phyloP scores from a whole-genome alignment of 2,888 invertebrate species.

The Nomada fucata region DNA sequence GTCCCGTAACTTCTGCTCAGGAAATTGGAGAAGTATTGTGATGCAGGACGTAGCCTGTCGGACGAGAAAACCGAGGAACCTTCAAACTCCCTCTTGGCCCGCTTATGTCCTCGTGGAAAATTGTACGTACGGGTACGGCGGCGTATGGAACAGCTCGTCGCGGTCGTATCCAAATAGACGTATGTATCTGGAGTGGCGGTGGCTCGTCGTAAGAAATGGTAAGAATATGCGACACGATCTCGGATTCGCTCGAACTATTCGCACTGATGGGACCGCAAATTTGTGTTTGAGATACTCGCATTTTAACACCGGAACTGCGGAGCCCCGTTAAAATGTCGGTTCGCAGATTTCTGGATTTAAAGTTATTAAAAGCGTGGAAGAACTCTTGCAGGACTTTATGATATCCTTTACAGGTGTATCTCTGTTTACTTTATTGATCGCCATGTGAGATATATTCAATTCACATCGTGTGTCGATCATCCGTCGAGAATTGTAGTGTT shows the following conservation, averaged over 20 bases:
- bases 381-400: too few relatives aligned
- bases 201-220: conserved; percentile 2
- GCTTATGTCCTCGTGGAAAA: conserved; percentile 57
- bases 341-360: too few relatives aligned
- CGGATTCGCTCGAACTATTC: conserved; percentile 9
- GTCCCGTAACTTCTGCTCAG: conserved; percentile 78
- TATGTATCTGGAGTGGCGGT: conserved; percentile 12
- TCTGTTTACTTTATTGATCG: too few relatives aligned
- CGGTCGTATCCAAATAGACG: conserved; percentile 30
- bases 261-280: neutral
- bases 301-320: too few relatives aligned
- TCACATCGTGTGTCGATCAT: too few relatives aligned
- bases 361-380: too few relatives aligned
- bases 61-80: conserved; percentile 69
- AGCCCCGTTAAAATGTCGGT: too few relatives aligned
- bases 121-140: conserved; percentile 42
- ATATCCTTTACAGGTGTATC: too few relatives aligned
- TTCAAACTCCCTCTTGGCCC: conserved; percentile 64
- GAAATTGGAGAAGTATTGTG: conserved; percentile 79
- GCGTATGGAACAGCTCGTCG: conserved; percentile 20
- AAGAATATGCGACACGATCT: conserved; percentile 1
- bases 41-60: conserved; percentile 75
- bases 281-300: too few relatives aligned
- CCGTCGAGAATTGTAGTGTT: too few relatives aligned
- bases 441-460: too few relatives aligned